A percentile compares a stretch with the other conserved stretches of the same genome.
These are phyloP conservation scores for Exaiptasia diaphana DNA, from an alignment of 64 coral and sea anemone genomes.

Conservation along the genomic window DNA sequence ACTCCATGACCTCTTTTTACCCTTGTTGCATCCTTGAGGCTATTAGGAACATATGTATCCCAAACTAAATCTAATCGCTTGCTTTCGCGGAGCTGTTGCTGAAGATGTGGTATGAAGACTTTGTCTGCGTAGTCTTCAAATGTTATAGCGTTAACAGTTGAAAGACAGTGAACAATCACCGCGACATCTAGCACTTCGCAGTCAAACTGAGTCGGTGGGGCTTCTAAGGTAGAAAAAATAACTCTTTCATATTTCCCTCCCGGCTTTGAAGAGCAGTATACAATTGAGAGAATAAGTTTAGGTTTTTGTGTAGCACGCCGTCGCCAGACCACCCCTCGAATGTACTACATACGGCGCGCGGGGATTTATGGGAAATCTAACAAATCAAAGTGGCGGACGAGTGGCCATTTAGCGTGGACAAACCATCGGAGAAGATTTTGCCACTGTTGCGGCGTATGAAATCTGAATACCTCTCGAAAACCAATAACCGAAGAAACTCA, in stretches of 20 bases:
- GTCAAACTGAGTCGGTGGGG: slow-evolving; percentile 19
- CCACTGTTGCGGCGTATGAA: background rate
- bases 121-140: slow-evolving; percentile 56
- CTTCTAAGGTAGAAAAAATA: background rate
- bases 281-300: slow-evolving; percentile 47
- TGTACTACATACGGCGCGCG: slow-evolving; percentile 5
- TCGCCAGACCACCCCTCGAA: background rate
- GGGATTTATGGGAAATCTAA: slow-evolving; percentile 2
- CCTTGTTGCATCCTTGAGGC: slow-evolving; percentile 47
- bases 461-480: background rate
- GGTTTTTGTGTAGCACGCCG: slow-evolving; percentile 3
- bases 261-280: slow-evolving; percentile 42
- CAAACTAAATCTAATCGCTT: slow-evolving; percentile 36
- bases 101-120: slow-evolving; percentile 44
- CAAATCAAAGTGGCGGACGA: slow-evolving; percentile 7
- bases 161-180: slow-evolving; percentile 39
- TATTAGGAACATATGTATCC: slow-evolving; percentile 30
- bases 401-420: background rate
- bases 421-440: slow-evolving; percentile 8
- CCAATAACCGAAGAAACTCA: background rate
- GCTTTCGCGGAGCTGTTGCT: slow-evolving; percentile 31
- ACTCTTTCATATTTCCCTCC: slow-evolving; percentile 57
- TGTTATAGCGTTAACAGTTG: slow-evolving; percentile 11
- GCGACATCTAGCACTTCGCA: slow-evolving; percentile 52
- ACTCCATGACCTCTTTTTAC: slow-evolving; percentile 55